Evolutionary conservation across 2,888 invertebrate genomes (phyloP), one percentile per base, ranked within the genome.

Genomic region (Ypsolopha scabrella): DNA sequence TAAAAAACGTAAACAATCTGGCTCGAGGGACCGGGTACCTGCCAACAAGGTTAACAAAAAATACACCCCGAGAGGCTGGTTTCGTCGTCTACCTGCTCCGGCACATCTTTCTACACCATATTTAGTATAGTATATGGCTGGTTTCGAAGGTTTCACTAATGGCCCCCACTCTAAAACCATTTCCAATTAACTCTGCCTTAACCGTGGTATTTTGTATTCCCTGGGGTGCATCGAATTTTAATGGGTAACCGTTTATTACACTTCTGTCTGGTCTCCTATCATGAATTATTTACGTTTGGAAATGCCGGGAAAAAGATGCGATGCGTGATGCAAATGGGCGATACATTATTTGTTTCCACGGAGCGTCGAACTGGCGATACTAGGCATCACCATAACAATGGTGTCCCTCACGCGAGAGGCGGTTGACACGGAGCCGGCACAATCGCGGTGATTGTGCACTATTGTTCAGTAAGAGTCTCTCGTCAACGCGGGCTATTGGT

Each of bases 341-440:
- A 56, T 60, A 59, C 55, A 61, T 67, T 68, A 74, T 78, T 85
- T 79, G 81, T 81, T 79, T 74, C 65, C 59, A 61, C 62, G 60
- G 77, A 71, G 64, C 73, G 69, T 72, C 72, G 74, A 77, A 75
- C 75, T 68, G 64, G 66, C 70, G 68, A 59, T 65, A 60, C 62
- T 59, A 60, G 69, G 62, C 66, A 81, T 81, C 77, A 80, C 72
- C 80, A 83, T 81, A 75, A 85, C 82, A 85, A 83, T 79, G 65
- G 68, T 65, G 60, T 64, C 64, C 68, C 72, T 70, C 74, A 72
- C 68, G 69, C 70, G 67, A 70, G 76, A 79, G 77, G 73, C 79
- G 71, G 79, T 78, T 74, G 82, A 78, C 82, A 76, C 74, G 59
- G 65, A 59, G 63, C 11, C 38, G 37, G 58, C 64, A 76, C 75